Base-by-base conservation (phyloP, 2,888 invertebrate genomes). In the Gymnocheta viridis region DNA sequence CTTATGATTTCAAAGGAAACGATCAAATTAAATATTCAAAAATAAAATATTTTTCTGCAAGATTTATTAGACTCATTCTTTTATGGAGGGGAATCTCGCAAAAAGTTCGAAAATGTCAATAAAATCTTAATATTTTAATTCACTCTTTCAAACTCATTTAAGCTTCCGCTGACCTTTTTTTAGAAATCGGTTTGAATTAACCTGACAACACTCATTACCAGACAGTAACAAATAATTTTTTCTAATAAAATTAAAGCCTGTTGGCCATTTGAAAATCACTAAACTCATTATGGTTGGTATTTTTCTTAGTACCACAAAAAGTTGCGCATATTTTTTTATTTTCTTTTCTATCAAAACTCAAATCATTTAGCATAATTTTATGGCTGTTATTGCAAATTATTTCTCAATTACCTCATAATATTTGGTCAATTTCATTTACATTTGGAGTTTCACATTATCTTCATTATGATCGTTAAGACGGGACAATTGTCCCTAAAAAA, bases 371-470 rank as follows among this genome's bases (percentile, higher is more conserved):
- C 73, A 73, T 79, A 78, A 79, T 77, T 67, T 82, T 67, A 64
- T 60, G 60, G 82, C 49, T 78, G 78, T 78, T 78, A 78, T 73
- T 72, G 82, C 82, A 82, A 82, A 78, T 82, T 76, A 81, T 81
- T 81, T 81, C 81, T 81, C 81, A 76, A 81, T 80, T 72, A 81
- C 72, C 72, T 67, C 77, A 56, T 84, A 84, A 81, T 84, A 56
- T 81, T 77, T 77, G 84, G 84, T 81, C 80, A 84, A 77, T 77
- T 77, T 67, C 62, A 77, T 77, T 79, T 79, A 62, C 3, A 64
- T 79, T 54, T 79, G 41, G 27, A 14, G 19, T 35, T 47, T 62
- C 51, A 51, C 51, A 72, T 62, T 79, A 47, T 38, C 32, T 64
- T 44, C 54, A 44, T 64, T 72, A 35, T 27, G 62, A 64, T 54